Evolutionary conservation across 2,797 vertebrate genomes (phyloP), one percentile per base, ranked within the genome.

Genomic region (Parauchenoglanis ngamensis): DNA sequence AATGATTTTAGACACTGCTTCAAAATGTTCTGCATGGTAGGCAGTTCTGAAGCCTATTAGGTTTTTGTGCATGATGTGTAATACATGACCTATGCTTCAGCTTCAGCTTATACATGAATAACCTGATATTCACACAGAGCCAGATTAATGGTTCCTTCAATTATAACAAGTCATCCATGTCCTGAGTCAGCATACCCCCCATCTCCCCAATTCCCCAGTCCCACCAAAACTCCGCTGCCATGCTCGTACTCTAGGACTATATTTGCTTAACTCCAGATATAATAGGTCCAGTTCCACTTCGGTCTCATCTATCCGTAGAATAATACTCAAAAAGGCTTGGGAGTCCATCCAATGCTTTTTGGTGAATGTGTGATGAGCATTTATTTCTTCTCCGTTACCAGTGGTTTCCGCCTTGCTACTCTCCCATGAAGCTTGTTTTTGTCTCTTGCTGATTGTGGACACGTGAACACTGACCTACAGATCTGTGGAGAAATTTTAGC

Each of bases 361-460:
- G 54, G 77, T 35, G 77, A 57, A 79, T 79, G 17, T 57, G 54
- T 59, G 76, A 57, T 78, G 54, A 57, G 3, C 54, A 59, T 79
- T 57, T 79, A 79, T 79, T 59, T 79, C 28, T 59, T 79, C 35
- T 28, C 8, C 0, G 35, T 81, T 81, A 81, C 57, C 78, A 81
- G 35, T 44, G 59, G 40, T 81, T 63, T 81, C 25, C 1, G 40
- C 40, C 35, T 23, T 79, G 76, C 28, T 40, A 46, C 31, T 46
- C 78, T 61, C 78, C 79, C 79, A 81, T 63, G 25, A 81, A 81
- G 35, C 25, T 81, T 15, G 59, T 65, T 63, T 81, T 65, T 63
- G 59, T 63, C 59, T 63, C 79, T 46, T 80, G 78, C 59, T 81
- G 44, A 82, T 49, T 49, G 61, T 82, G 79, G 61, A 65, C 13